Conservation (phyloP, 2,888 invertebrate species). For the Sphinx pinastri region DNA sequence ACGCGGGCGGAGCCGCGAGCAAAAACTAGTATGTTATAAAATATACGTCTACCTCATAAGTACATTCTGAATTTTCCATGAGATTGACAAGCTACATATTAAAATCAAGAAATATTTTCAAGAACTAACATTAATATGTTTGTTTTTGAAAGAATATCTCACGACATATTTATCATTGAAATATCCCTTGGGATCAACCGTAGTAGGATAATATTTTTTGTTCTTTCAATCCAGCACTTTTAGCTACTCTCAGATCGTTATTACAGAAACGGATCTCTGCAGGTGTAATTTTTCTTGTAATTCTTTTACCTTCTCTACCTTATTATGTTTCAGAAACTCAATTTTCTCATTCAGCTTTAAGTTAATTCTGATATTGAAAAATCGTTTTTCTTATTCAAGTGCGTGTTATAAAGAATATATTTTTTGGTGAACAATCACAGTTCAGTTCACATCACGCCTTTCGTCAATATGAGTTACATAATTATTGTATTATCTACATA, state of each 20-base stretch:
- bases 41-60: too few relatives aligned
- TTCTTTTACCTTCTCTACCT: slow-evolving; percentile 10
- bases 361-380: slow-evolving; percentile 9
- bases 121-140: slow-evolving; percentile 11
- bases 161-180: not conserved
- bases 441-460: too few relatives aligned
- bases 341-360: slow-evolving; percentile 12
- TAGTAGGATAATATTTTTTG: slow-evolving; percentile 32
- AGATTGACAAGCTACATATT: not conserved
- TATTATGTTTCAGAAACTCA: slow-evolving; percentile 6
- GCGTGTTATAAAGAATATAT: too few relatives aligned
- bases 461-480: too few relatives aligned
- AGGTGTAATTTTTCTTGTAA: slow-evolving; percentile 22
- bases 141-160: not conserved
- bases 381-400: not conserved
- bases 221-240: slow-evolving; percentile 29
- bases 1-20: too few relatives aligned
- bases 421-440: too few relatives aligned
- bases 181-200: not conserved
- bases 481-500: too few relatives aligned
- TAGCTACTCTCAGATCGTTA: slow-evolving; percentile 6
- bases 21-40: too few relatives aligned
- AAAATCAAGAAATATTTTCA: not conserved
- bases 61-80: too few relatives aligned
- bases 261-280: slow-evolving; percentile 26